These are phyloP conservation scores for Pogonocichla stellata DNA, from an alignment of 2,113 vertebrate genomes.

Conservation along the genomic window DNA sequence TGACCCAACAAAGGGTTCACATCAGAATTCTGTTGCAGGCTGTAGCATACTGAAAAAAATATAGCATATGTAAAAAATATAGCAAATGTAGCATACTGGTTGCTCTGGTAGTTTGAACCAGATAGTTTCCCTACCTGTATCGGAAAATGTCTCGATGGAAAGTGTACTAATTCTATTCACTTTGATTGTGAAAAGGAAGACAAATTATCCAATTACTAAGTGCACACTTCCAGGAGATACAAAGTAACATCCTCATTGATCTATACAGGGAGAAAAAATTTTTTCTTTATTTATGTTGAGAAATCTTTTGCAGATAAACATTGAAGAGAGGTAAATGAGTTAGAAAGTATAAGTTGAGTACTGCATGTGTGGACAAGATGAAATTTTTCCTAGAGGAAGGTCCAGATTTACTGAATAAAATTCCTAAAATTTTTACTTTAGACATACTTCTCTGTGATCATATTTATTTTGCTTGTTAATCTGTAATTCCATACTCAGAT, in stretches of 20 bases:
- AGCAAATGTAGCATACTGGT: no score
- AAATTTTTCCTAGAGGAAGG: not conserved
- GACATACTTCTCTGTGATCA: not conserved
- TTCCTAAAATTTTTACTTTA: not conserved
- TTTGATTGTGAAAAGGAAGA: slow-evolving; percentile 68
- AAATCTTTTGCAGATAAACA: not conserved
- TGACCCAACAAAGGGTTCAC: not conserved
- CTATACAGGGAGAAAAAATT: not conserved
- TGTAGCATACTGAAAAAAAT: not conserved
- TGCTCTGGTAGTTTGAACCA: slow-evolving; percentile 46
- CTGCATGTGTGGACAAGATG: not conserved
- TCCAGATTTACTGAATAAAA: not conserved
- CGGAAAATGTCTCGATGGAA: slow-evolving; percentile 49
- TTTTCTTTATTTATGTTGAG: not conserved
- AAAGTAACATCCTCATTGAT: slow-evolving; percentile 70
- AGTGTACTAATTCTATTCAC: slow-evolving; percentile 52
- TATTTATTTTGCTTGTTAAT: not conserved
- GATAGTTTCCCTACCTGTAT: not conserved
- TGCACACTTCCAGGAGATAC: slow-evolving; percentile 56
- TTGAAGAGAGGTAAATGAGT: slow-evolving; percentile 34
- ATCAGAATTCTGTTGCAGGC: not conserved
- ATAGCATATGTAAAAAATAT: no score
- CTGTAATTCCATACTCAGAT: not conserved
- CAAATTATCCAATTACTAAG: slow-evolving; percentile 72
- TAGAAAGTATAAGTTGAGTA: not conserved